Percentiles rank a stretch among this genome's conserved stretches.
phyloP scores from a whole-genome alignment of 2,888 invertebrate genomes.

The Branchellion lobata region DNA sequence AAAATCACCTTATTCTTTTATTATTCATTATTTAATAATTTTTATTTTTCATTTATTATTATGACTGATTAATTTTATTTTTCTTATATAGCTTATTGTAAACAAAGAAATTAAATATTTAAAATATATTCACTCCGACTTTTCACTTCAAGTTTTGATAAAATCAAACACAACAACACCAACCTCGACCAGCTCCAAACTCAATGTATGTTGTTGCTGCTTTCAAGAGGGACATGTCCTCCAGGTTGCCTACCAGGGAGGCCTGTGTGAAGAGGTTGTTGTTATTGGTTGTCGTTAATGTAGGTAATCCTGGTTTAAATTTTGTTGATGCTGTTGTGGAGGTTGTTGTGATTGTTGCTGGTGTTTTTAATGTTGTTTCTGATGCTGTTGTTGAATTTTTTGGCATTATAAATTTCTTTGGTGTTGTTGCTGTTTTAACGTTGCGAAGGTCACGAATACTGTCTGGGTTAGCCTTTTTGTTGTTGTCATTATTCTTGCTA shows the following conservation, averaged over 20 bases:
- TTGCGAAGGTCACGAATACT: too few relatives aligned
- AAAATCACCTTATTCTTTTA: background rate
- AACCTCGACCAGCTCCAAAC: conserved; percentile 86
- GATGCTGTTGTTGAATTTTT: too few relatives aligned
- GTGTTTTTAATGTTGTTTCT: too few relatives aligned
- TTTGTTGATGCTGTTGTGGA: too few relatives aligned
- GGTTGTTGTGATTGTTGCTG: too few relatives aligned
- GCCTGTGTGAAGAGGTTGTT: conserved; percentile 68
- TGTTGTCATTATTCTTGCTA: too few relatives aligned
- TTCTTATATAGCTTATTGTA: too few relatives aligned
- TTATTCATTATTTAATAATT: background rate
- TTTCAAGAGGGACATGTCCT: conserved; percentile 67
- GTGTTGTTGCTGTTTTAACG: too few relatives aligned
- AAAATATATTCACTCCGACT: too few relatives aligned
- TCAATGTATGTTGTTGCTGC: conserved; percentile 76
- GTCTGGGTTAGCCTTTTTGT: too few relatives aligned
- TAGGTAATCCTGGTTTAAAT: background rate
- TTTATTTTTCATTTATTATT: background rate
- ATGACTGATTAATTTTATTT: background rate
- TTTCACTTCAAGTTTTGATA: too few relatives aligned
- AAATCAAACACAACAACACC: background rate
- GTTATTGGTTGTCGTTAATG: conserved; percentile 19
- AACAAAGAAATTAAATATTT: background rate
- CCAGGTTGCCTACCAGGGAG: conserved; percentile 73
- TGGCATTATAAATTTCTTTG: too few relatives aligned